Base-by-base conservation (phyloP, 2,797 vertebrate genomes). In the Falco peregrinus region DNA sequence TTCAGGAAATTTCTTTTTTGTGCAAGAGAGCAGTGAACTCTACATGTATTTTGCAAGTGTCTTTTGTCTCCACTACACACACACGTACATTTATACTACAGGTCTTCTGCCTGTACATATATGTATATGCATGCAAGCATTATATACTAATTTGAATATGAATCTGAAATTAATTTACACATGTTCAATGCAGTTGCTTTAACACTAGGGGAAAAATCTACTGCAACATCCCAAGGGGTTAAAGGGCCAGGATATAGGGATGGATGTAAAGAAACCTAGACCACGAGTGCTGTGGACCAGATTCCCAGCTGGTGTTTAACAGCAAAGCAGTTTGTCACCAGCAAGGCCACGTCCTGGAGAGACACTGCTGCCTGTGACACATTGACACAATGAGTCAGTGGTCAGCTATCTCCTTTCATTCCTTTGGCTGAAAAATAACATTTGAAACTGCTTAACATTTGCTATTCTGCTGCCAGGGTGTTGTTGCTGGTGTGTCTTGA, bases 1-100 rank as follows among this genome's bases (percentile, higher is more conserved):
- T 97, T 97, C 95, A 97, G 96, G 96, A 96, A 95, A 97, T 97
- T 97, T 98, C 92, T 91, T 74, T 83, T 87, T 50, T 92, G 75
- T 93, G 80, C 60, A 39, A 64, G 81, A 50, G 76, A 89, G 68
- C 60, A 39, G 43, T 94, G 95, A 94, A 95, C 89, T 90, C 78
- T 57, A 48, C 4, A 0, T 3, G 47, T 76, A 87, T 96, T 96
- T 95, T 94, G 65, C 47, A 93, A 85, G 61, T 71, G 26, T 50
- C 73, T 87, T 97, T 94, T 97, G 87, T 89, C 56, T 80, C 35
- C 48, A 22, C 50, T 25, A 22, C 51, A 45, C 70, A 50, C 45
- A 35, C 2, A 16, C 4, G 13, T 3, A 33, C 12, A 6, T 54
- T 87, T 77, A 6, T n/a, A 1, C 35, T 39, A 4, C 5, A n/a